Evolutionary conservation across 2,797 vertebrate genomes (phyloP).

Genomic region (Pygocentrus nattereri): DNA sequence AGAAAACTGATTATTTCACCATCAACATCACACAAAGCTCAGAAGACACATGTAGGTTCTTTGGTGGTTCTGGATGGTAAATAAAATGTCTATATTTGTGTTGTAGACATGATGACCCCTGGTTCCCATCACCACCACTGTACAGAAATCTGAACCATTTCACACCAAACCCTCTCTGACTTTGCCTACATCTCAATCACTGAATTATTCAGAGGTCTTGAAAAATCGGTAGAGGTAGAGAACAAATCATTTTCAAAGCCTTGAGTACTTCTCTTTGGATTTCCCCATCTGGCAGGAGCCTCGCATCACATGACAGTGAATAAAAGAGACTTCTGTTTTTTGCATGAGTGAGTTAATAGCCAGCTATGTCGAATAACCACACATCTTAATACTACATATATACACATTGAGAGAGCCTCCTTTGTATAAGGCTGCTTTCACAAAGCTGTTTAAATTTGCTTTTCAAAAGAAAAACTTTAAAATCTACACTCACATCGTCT

Average conservation of each 20-base stretch:
- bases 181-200: too few species aligned
- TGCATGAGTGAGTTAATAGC: background rate
- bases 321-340: conserved; percentile 74
- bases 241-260: background rate
- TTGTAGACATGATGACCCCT: background rate
- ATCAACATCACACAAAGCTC: too few species aligned
- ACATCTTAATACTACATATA: background rate
- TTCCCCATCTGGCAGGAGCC: background rate
- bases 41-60: too few species aligned
- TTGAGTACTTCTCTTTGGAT: background rate
- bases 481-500: background rate
- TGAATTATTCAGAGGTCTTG: too few species aligned
- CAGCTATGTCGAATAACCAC: background rate
- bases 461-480: too few species aligned
- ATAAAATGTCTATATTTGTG: too few species aligned
- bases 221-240: too few species aligned
- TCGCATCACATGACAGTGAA: conserved; percentile 71
- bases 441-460: too few species aligned
- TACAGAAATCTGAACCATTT: background rate
- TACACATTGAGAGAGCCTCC: background rate
- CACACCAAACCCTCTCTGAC: background rate
- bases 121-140: background rate
- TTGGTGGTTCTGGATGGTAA: too few species aligned
- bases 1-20: too few species aligned
- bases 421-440: too few species aligned